Evolutionary conservation across 2,797 vertebrate species (phyloP).

Genomic region (Melanotaenia nigrans): DNA sequence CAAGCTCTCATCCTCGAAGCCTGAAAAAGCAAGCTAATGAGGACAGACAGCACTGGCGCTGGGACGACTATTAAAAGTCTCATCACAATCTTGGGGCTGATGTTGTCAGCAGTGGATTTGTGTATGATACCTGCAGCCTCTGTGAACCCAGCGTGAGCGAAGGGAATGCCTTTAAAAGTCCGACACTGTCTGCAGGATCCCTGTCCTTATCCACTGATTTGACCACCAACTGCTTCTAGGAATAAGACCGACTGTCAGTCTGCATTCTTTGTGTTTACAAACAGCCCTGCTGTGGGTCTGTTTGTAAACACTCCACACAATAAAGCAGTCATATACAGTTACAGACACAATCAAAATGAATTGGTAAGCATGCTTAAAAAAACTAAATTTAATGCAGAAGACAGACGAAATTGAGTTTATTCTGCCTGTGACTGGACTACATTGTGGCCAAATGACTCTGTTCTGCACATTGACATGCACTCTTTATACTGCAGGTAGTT

Average conservation of each 20-base stretch:
- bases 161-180: slow-evolving; percentile 26
- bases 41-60: slow-evolving; percentile 37
- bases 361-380: background rate
- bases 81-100: background rate
- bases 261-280: slow-evolving; percentile 19
- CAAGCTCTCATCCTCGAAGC: slow-evolving; percentile 23
- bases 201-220: slow-evolving; percentile 5
- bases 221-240: slow-evolving; percentile 21
- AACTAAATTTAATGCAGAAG: background rate
- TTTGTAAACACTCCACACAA: slow-evolving; percentile 8
- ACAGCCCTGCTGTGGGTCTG: slow-evolving; percentile 11
- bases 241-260: slow-evolving; percentile 50
- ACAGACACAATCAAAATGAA: background rate
- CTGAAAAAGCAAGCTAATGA: slow-evolving; percentile 57
- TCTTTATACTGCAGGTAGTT: background rate
- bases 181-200: slow-evolving; percentile 23
- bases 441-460: background rate
- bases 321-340: slow-evolving; percentile 2
- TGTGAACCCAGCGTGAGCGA: slow-evolving; percentile 9
- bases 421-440: background rate
- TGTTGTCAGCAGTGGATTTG: slow-evolving; percentile 6
- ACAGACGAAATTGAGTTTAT: background rate
- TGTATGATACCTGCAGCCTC: slow-evolving; percentile 13
- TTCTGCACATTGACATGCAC: background rate
- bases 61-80: slow-evolving; percentile 29